Conservation (phyloP, 2,888 invertebrate species). For the Torymus tubicola region DNA sequence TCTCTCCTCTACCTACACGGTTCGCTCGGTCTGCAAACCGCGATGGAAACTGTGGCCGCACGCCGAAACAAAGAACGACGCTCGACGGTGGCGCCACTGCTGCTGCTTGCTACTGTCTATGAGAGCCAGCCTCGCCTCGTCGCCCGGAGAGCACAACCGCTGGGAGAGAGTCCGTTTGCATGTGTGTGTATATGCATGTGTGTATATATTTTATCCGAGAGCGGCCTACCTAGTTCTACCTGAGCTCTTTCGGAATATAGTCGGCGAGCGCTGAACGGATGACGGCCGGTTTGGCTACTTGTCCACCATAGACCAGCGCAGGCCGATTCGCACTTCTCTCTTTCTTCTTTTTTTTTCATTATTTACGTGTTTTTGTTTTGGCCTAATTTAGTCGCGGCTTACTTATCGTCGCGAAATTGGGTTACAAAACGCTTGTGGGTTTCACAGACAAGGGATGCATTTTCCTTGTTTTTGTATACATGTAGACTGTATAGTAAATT, state of each 20-base stretch:
- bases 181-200: background rate
- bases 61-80: conserved; percentile 74
- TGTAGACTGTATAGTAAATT: too few species aligned
- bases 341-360: background rate
- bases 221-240: conserved; percentile 44
- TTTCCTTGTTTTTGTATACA: too few species aligned
- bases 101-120: too few species aligned
- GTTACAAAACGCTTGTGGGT: background rate
- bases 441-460: too few species aligned
- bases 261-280: conserved; percentile 50
- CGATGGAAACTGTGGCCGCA: conserved; percentile 52
- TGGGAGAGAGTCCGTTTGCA: background rate
- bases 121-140: conserved; percentile 25
- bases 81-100: conserved; percentile 67
- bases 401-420: background rate
- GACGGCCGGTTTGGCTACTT: conserved; percentile 40
- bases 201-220: background rate
- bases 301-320: conserved; percentile 8
- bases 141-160: conserved; percentile 7
- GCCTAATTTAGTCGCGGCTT: background rate
- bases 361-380: background rate
- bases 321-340: background rate
- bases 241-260: conserved; percentile 35
- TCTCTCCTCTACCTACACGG: background rate
- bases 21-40: conserved; percentile 23